A percentile compares a stretch with the other conserved stretches of the same genome.
Evolutionary conservation across 2,113 vertebrate species (phyloP).

Genomic region (Antechinus flavipes): DNA sequence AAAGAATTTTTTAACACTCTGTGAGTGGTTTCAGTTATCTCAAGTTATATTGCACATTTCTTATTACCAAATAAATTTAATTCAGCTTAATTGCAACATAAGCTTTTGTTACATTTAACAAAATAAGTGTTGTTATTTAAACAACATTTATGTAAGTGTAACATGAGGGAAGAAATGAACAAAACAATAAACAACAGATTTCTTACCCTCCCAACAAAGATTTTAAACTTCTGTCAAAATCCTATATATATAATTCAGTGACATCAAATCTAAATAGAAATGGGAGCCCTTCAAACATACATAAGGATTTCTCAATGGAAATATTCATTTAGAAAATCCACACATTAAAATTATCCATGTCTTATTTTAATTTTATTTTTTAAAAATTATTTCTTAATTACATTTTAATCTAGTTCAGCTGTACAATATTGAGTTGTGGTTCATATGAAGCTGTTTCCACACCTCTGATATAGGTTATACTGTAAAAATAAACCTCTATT

Average conservation of each 20-base stretch:
- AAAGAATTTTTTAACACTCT: background rate
- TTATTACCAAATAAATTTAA: constrained; percentile 19
- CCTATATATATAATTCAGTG: background rate
- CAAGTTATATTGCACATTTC: background rate
- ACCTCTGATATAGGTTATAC: background rate
- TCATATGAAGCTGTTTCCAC: background rate
- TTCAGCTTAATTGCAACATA: constrained; percentile 30
- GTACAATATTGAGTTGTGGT: background rate
- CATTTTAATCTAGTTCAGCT: background rate
- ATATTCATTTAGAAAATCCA: background rate
- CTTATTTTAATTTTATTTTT: background rate
- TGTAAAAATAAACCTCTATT: background rate
- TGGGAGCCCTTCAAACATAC: background rate
- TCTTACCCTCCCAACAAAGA: background rate
- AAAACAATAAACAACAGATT: background rate
- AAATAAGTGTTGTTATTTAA: no score
- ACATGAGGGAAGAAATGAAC: constrained; percentile 11
- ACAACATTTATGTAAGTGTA: background rate
- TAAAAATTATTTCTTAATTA: background rate
- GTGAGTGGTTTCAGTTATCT: background rate
- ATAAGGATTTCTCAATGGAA: background rate
- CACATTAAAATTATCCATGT: background rate
- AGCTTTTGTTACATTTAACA: background rate
- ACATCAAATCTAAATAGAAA: background rate
- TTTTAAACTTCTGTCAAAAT: background rate